Evolutionary conservation across 2,888 invertebrate species (phyloP).

Genomic region (Hemaris fuciformis): DNA sequence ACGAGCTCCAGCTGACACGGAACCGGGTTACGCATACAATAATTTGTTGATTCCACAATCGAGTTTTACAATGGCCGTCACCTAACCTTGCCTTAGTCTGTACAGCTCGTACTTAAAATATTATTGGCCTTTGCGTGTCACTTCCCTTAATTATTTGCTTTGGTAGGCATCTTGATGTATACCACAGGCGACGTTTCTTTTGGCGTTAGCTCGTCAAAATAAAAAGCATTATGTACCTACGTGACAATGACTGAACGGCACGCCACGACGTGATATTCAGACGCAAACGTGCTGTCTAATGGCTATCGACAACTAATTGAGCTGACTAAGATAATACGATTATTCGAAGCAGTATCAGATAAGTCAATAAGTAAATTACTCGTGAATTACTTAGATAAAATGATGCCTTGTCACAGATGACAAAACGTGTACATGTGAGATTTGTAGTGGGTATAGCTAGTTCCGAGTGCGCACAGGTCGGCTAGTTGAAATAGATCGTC

Average conservation of each 20-base stretch:
- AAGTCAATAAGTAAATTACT: not conserved
- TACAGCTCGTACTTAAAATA: slow-evolving; percentile 16
- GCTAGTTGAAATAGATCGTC: slow-evolving; percentile 33
- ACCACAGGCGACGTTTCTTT: not conserved
- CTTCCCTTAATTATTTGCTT: slow-evolving; percentile 42
- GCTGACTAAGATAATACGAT: not conserved
- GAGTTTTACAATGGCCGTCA: slow-evolving; percentile 5
- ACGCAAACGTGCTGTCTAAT: not conserved
- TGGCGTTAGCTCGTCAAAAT: not conserved
- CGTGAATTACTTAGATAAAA: not conserved
- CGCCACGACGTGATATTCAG: not conserved
- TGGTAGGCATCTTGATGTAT: slow-evolving; percentile 27
- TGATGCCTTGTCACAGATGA: not conserved
- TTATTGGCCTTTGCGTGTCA: slow-evolving; percentile 36
- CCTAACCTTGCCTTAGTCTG: slow-evolving; percentile 13
- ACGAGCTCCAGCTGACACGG: slow-evolving; percentile 26
- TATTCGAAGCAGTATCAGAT: not conserved
- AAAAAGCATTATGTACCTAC: not conserved
- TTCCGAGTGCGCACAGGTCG: slow-evolving; percentile 32
- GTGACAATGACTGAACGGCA: not conserved
- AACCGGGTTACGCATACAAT: slow-evolving; percentile 21
- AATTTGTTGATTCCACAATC: slow-evolving; percentile 18
- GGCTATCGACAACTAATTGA: not conserved
- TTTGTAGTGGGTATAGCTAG: slow-evolving; percentile 25
- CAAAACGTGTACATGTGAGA: slow-evolving; percentile 27